Conservation (phyloP, 2,113 vertebrate species). For the Lethenteron camtschaticum region DNA sequence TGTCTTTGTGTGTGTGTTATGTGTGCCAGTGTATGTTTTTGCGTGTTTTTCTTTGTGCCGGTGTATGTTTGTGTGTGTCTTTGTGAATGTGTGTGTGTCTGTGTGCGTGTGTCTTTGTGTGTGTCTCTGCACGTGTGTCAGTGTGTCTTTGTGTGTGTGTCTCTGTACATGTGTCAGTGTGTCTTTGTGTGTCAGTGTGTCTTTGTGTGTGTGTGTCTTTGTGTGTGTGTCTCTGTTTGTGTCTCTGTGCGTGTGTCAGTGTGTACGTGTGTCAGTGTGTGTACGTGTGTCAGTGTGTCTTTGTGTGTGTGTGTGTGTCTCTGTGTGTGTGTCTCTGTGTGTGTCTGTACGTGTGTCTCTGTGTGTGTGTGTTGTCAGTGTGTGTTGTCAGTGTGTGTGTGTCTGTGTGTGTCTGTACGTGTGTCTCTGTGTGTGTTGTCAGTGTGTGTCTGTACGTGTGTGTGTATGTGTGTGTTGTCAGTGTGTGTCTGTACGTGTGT, state of each 20-base stretch:
- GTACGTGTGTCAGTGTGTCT: background rate
- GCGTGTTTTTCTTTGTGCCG: background rate
- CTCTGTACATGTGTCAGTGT: background rate
- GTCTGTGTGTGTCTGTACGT: background rate
- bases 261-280: background rate
- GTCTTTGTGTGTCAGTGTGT: background rate
- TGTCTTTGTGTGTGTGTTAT: background rate
- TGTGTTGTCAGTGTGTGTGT: background rate
- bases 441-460: background rate
- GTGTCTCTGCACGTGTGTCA: background rate
- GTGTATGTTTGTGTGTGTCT: background rate
- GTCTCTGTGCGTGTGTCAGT: background rate
- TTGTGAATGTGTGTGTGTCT: background rate
- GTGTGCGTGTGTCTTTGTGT: background rate
- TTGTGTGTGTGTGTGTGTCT: background rate
- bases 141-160: background rate
- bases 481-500: background rate
- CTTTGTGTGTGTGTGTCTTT: background rate
- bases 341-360: too few species aligned
- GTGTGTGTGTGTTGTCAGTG: background rate
- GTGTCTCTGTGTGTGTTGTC: background rate
- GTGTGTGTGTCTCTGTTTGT: background rate
- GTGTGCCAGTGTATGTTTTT: background rate
- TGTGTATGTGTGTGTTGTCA: background rate
- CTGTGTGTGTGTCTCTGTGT: background rate